phyloP scores from a whole-genome alignment of 2,113 vertebrate genomes.

The Poeciliopsis prolifica region DNA sequence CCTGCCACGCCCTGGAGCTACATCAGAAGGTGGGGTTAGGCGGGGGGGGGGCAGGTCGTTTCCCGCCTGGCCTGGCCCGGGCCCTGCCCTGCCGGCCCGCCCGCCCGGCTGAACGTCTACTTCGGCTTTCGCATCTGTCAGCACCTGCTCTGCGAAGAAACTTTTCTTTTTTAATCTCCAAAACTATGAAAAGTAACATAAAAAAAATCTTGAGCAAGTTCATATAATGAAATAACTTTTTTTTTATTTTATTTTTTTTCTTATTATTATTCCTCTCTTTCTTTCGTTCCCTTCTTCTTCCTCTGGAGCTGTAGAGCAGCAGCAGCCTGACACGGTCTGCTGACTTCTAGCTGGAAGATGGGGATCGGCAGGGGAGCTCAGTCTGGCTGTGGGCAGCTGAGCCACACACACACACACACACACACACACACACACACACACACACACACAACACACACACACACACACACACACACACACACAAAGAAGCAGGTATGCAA shows the following conservation, averaged over 20 bases:
- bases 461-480: slow-evolving; percentile 45
- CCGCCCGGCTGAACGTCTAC: slow-evolving; percentile 38
- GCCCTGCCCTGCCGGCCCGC: slow-evolving; percentile 1
- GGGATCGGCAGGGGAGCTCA: slow-evolving; percentile 74
- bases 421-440: slow-evolving; percentile 20
- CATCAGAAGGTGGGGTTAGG: slow-evolving; percentile 55
- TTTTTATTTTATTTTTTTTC: slow-evolving; percentile 4
- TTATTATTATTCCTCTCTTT: slow-evolving; percentile 23
- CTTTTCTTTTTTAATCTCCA: slow-evolving; percentile 33
- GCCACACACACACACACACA: slow-evolving; percentile 52
- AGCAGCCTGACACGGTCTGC: slow-evolving; percentile 82
- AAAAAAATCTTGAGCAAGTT: slow-evolving; percentile 1
- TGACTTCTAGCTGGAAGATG: slow-evolving; percentile 87
- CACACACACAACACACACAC: slow-evolving; percentile 31
- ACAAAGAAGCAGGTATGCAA: slow-evolving; percentile 14
- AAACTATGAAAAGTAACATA: slow-evolving; percentile 14
- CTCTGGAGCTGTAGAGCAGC: slow-evolving; percentile 64
- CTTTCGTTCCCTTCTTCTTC: slow-evolving; percentile 63
- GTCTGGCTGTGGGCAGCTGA: slow-evolving; percentile 73
- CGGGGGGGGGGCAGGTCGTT: slow-evolving; percentile 64
- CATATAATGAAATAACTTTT: slow-evolving; percentile 1
- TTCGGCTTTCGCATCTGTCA: slow-evolving; percentile 38
- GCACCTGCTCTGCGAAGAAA: slow-evolving; percentile 25
- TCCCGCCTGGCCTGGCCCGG: slow-evolving; percentile 28
- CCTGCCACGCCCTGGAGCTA: slow-evolving; percentile 72